Evolutionary conservation across 1,140 invertebrate species (phyloP), one percentile per base, ranked within the genome.

Genomic region (Scaptomyza pallida): DNA sequence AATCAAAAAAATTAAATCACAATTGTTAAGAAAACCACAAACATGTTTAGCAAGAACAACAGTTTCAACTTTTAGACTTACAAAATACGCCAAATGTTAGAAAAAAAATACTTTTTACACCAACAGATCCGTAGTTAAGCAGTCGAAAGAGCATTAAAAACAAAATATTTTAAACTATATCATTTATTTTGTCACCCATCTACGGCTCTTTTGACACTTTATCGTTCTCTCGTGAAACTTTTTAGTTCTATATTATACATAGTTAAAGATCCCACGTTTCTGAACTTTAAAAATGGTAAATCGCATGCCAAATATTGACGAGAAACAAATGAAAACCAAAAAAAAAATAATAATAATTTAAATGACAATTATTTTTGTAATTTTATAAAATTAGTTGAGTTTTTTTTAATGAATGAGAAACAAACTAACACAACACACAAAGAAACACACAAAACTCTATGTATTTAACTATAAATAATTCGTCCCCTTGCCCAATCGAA

Each of bases 291-390:
- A 50, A 41, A 72, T 75, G 73, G 82, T 88, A 74, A 72, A 88
- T 78, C 74, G 65, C 64, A 75, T 65, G 81, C 81, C 81, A 86
- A 86, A 86, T 85, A 74, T 85, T 81, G 33, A 70, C 44, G 40
- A 40, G 15, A 62, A 65, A 56, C 55, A 62, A 40, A 69, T 64
- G 63, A 40, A 63, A 76, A 72, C 63, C n/a, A n/a, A n/a, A n/a
- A n/a, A n/a, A n/a, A n/a, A n/a, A n/a, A n/a, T n/a, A 60, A 74
- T 64, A 86, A 81, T 86, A 86, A 86, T 80, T 80, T 47, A 52
- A 43, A 75, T 63, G 55, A 82, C 68, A 88, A 82, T 89, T 88
- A 88, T 88, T 88, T 88, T 88, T 88, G 82, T 88, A 88, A 88
- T 88, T 88, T 88, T 88, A 88, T 82, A 88, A 88, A 78, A 86